Evolutionary conservation across 2,797 vertebrate species (phyloP).

Genomic region (Ciconia nigra): DNA sequence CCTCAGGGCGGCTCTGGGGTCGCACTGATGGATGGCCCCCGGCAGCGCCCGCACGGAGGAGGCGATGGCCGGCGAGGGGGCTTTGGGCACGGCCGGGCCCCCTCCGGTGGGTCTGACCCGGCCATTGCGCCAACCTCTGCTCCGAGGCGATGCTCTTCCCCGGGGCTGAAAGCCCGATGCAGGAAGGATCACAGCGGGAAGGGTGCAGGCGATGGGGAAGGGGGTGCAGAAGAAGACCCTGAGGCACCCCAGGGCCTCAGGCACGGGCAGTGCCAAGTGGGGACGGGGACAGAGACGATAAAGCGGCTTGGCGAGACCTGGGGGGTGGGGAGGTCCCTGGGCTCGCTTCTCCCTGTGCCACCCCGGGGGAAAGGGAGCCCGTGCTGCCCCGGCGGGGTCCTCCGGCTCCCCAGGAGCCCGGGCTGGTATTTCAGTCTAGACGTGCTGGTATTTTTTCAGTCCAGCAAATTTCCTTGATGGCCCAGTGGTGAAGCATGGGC

Average conservation of each 20-base stretch:
- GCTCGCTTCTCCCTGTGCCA: not conserved
- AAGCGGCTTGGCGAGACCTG: not conserved
- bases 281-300: not conserved
- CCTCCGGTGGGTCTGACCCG: not conserved
- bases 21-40: conserved; percentile 17
- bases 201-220: not conserved
- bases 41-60: not conserved
- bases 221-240: fast-evolving
- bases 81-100: not conserved
- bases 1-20: not conserved
- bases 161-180: fast-evolving
- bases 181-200: not conserved
- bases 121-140: fast-evolving
- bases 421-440: conserved; percentile 53
- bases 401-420: not conserved
- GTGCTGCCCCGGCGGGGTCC: not conserved
- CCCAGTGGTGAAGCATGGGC: not conserved
- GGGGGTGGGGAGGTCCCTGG: not conserved
- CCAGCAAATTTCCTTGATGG: conserved; percentile 30
- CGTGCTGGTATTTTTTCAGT: conserved; percentile 15
- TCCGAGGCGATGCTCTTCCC: not conserved
- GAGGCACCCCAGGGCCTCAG: not conserved
- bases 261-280: fast-evolving
- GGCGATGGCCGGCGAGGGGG: not conserved
- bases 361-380: not conserved